Evolutionary conservation across 2,888 invertebrate genomes (phyloP).

Genomic region (Polydrusus tereticollis): DNA sequence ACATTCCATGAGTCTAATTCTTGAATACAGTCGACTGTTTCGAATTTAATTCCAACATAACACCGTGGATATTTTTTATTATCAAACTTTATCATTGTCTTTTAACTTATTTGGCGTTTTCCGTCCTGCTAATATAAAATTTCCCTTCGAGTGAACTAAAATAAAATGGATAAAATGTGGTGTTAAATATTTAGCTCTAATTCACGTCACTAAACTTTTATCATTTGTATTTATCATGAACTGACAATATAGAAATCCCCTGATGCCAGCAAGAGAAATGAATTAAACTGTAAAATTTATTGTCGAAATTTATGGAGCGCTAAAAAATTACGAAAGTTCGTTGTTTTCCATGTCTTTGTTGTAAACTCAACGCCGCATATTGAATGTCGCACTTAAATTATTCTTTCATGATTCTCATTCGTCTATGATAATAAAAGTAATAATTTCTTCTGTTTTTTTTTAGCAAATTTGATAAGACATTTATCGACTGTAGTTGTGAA

Average conservation of each 20-base stretch:
- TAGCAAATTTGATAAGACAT: no score
- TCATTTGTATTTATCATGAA: constrained; percentile 27
- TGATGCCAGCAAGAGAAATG: constrained; percentile 16
- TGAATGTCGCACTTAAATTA: no score
- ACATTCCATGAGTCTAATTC: no score
- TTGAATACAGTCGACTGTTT: no score
- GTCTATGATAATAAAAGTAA: no score
- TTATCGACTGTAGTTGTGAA: no score
- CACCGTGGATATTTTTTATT: no score
- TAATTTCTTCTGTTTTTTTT: no score
- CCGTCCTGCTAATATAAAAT: not conserved
- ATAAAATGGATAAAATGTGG: not conserved
- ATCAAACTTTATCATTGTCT: not conserved
- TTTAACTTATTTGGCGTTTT: not conserved
- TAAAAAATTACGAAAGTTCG: not conserved
- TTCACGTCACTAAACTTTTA: constrained; percentile 27
- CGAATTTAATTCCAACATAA: no score
- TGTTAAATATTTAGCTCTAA: constrained; percentile 1
- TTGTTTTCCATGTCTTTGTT: not conserved
- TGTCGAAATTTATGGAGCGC: not conserved
- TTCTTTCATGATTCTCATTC: no score
- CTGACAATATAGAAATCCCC: constrained; percentile 25
- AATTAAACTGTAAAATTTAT: constrained; percentile 21
- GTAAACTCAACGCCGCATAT: not conserved
- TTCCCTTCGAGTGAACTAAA: not conserved